Conservation (phyloP, 2,797 vertebrate genomes). For the Eleutherodactylus coqui region DNA sequence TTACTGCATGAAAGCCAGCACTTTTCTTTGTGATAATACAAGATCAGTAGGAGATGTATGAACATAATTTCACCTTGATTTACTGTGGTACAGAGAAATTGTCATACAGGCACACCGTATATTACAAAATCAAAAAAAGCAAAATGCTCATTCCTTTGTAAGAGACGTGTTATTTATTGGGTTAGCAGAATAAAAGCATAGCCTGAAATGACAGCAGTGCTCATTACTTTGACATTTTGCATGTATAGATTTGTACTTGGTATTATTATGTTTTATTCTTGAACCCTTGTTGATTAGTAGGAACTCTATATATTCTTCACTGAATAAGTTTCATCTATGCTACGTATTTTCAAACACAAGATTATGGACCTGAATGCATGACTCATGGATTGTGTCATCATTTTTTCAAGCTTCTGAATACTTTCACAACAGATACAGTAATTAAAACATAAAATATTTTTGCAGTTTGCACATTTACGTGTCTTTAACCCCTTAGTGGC, state of each 20-base stretch:
- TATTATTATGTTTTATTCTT: neutral
- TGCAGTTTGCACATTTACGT: too few species aligned
- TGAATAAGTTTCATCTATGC: too few species aligned
- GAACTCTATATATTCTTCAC: too few species aligned
- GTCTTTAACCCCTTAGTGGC: too few species aligned
- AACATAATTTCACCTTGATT: constrained; percentile 67
- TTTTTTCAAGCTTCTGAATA: too few species aligned
- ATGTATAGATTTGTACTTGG: neutral
- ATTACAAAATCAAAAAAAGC: constrained; percentile 44
- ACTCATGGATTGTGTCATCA: too few species aligned
- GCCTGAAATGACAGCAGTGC: neutral
- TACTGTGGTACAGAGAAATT: constrained; percentile 68
- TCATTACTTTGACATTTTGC: constrained; percentile 17
- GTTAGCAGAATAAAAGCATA: constrained; percentile 26
- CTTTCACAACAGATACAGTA: too few species aligned
- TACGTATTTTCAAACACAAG: too few species aligned
- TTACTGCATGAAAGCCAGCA: constrained; percentile 68
- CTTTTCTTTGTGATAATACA: constrained; percentile 66
- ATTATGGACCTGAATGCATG: too few species aligned
- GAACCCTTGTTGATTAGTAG: neutral
- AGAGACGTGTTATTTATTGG: constrained; percentile 31
- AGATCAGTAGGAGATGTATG: constrained; percentile 63
- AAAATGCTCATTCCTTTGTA: constrained; percentile 43
- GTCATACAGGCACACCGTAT: constrained; percentile 24
- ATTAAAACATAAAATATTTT: too few species aligned